phyloP scores from a whole-genome alignment of 2,797 vertebrate genomes.

The Ptychobarbus kaznakovi region DNA sequence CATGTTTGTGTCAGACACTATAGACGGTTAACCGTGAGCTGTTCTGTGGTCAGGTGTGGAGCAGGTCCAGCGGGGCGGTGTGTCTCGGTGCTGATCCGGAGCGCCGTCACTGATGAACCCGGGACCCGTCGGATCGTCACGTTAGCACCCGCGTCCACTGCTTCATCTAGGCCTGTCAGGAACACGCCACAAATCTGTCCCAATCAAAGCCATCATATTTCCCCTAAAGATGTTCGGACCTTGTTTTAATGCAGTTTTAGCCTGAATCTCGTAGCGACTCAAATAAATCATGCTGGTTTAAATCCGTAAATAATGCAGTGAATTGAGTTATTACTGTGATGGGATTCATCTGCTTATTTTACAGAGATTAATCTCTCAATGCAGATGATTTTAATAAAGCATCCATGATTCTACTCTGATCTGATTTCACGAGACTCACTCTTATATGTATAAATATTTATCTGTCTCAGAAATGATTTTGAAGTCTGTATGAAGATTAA shows the following conservation, averaged over 20 bases:
- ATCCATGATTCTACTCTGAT: neutral
- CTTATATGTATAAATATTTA: neutral
- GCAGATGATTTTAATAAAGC: neutral
- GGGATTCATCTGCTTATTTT: neutral
- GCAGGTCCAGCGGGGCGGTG: no score
- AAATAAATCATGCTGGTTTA: neutral
- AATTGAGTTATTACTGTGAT: neutral
- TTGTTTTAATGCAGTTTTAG: neutral
- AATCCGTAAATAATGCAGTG: neutral
- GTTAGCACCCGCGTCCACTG: neutral
- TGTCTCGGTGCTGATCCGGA: no score
- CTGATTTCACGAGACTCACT: neutral
- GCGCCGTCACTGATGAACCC: neutral
- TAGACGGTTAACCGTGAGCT: no score
- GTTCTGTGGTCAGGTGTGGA: no score
- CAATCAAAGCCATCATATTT: neutral
- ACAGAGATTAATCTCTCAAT: neutral
- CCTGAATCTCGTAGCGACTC: neutral
- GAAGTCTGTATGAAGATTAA: slow-evolving; percentile 40
- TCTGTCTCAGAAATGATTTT: neutral
- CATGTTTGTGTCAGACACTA: no score
- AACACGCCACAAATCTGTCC: neutral
- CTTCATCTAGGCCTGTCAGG: neutral
- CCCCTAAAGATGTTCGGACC: neutral
- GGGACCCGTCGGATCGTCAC: no score